Percentiles rank a stretch among this genome's conserved stretches.
Evolutionary conservation across 2,113 vertebrate species (phyloP).

Genomic region (Stigmatopora argus): DNA sequence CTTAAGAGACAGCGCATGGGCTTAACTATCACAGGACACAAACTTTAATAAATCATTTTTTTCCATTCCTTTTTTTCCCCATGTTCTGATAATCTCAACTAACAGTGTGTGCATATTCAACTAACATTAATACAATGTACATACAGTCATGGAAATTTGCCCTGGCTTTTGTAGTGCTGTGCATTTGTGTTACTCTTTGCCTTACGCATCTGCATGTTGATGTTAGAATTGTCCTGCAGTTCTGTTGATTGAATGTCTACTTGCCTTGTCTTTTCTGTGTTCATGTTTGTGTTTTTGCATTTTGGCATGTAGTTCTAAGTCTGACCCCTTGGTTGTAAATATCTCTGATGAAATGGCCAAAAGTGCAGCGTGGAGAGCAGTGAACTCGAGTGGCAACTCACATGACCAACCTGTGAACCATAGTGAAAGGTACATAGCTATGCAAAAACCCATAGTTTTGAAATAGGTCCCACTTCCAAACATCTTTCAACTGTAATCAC

Average conservation of each 20-base stretch:
- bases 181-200: constrained; percentile 21
- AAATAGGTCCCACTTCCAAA: constrained; percentile 5
- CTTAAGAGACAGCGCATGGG: constrained; percentile 42
- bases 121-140: constrained; percentile 1
- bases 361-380: constrained; percentile 84
- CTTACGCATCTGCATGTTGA: constrained; percentile 30
- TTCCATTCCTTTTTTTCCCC: neutral
- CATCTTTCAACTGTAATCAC: neutral
- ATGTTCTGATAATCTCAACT: constrained; percentile 4
- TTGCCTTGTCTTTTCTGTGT: constrained; percentile 38
- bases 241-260: constrained; percentile 22
- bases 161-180: constrained; percentile 3
- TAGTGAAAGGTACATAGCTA: constrained; percentile 79
- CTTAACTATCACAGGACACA: constrained; percentile 8
- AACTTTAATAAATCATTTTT: constrained; percentile 11
- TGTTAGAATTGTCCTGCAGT: constrained; percentile 33
- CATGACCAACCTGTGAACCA: constrained; percentile 76
- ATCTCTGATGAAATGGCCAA: constrained; percentile 92
- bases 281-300: constrained; percentile 30
- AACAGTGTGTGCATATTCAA: constrained; percentile 9
- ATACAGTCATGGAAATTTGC: constrained; percentile 1
- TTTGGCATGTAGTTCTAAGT: constrained; percentile 77
- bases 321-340: constrained; percentile 83
- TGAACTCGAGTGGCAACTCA: constrained; percentile 79
- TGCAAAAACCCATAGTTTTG: constrained; percentile 47